Evolutionary conservation across 1,140 invertebrate genomes (phyloP), one percentile per base, ranked within the genome.

Genomic region (Pararge aegeria): DNA sequence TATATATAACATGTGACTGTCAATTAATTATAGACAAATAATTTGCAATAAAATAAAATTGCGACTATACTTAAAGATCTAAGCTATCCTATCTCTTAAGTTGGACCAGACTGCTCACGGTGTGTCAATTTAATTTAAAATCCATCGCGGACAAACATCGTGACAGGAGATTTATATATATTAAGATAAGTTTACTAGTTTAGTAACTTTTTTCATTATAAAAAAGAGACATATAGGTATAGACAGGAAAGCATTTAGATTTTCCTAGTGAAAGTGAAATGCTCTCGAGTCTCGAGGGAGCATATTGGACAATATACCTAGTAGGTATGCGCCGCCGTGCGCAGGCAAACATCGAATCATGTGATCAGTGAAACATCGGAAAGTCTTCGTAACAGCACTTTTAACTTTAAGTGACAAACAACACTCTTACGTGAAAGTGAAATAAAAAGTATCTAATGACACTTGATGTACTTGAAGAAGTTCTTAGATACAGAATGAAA

Each of bases 231-330:
- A 16, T 4, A n/a, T n/a, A n/a, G n/a, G n/a, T n/a, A n/a, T n/a
- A n/a, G n/a, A 46, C 3, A 46, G 44, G 30, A 27, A 52, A 55
- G 37, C 49, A 57, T 61, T 42, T 55, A 0, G 13, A 59, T 69
- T 59, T 68, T 75, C 66, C 64, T 59, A 64, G 62, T 72, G 68
- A 69, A 69, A 67, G 66, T 69, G 34, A 54, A 69, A 42, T 37
- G 44, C 34, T 56, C 42, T 38, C 50, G 40, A 50, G 27, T 56
- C 42, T 38, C 50, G 40, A 50, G 27, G 52, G 48, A 54, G 42
- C 57, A 42, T 2, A 37, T 10, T 50, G 54, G 56, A 56, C 60
- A 55, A 30, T 60, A 40, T 21, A 53, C 21, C 52, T 55, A 24
- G 21, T 37, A 53, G 27, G 42, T 49, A 19, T 5, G 27, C 10